Evolutionary conservation across 1,140 invertebrate species (phyloP).

Genomic region (Chelonus insularis): DNA sequence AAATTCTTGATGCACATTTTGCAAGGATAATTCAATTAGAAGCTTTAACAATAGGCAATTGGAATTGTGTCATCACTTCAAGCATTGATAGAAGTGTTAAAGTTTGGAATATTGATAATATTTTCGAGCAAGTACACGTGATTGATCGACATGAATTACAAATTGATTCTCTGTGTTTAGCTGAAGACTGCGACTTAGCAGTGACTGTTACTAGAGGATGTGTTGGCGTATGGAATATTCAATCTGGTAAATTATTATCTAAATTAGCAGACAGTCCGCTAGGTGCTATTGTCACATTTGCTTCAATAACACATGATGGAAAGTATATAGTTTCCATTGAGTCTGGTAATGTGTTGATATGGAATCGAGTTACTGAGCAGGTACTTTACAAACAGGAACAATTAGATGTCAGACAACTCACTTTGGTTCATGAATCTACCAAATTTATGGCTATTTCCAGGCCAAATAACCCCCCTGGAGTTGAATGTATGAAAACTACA

Average conservation of each 20-base stretch:
- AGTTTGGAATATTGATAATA: slow-evolving; percentile 99
- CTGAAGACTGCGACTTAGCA: slow-evolving; percentile 73
- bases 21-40: slow-evolving; percentile 92
- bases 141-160: slow-evolving; percentile 95
- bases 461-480: slow-evolving; percentile 63
- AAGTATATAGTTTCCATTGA: slow-evolving; percentile 87
- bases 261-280: slow-evolving; percentile 90
- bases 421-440: slow-evolving; percentile 79
- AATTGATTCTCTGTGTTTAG: slow-evolving; percentile 87
- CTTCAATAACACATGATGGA: slow-evolving; percentile 82
- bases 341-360: slow-evolving; percentile 89
- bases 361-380: slow-evolving; percentile 84
- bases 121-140: slow-evolving; percentile 95
- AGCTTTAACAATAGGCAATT: slow-evolving; percentile 80
- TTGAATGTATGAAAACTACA: slow-evolving; percentile 65
- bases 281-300: slow-evolving; percentile 93
- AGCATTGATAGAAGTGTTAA: slow-evolving; percentile 97
- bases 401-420: slow-evolving; percentile 82
- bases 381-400: slow-evolving; percentile 86
- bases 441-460: slow-evolving; percentile 86
- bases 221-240: slow-evolving; percentile 94
- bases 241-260: slow-evolving; percentile 77
- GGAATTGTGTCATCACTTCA: slow-evolving; percentile 95
- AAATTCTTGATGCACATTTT: slow-evolving; percentile 95
- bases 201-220: slow-evolving; percentile 90